Conservation (phyloP, 64 coral and sea anemone species). For the Dendronephthya gigantea region DNA sequence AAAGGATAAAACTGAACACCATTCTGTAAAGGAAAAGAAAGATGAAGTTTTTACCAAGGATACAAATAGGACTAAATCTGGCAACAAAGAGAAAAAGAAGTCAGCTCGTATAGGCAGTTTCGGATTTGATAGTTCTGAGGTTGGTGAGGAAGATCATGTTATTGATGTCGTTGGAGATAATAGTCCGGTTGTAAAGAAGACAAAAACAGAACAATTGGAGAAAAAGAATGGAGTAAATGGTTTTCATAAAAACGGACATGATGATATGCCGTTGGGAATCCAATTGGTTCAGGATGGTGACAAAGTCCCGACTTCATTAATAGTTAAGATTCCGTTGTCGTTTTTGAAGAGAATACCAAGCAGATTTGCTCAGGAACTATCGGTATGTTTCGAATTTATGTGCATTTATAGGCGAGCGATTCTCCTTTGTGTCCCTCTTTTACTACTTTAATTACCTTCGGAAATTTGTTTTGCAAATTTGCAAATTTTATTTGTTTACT, state of each 20-base stretch:
- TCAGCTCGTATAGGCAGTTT: neutral
- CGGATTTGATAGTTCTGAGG: constrained; percentile 15
- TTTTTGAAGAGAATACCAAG: constrained; percentile 74
- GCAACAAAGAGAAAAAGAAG: neutral
- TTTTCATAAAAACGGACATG: constrained; percentile 13
- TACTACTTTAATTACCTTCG: too few species aligned
- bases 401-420: too few species aligned
- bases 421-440: too few species aligned
- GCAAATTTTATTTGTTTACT: too few species aligned
- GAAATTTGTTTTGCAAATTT: too few species aligned
- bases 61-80: constrained; percentile 3
- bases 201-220: neutral
- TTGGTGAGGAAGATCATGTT: constrained; percentile 46
- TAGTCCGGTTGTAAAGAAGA: neutral
- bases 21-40: neutral
- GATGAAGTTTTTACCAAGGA: neutral
- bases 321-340: constrained; percentile 85
- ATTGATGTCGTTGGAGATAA: constrained; percentile 45
- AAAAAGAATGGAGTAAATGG: constrained; percentile 5
- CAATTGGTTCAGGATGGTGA: constrained; percentile 44
- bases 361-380: neutral
- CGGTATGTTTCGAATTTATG: neutral
- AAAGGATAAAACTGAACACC: neutral
- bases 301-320: constrained; percentile 60
- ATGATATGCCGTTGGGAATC: constrained; percentile 12